Conservation (phyloP, 35 echinoderm and acorn worm species). For the Ophiothrix spiculata region DNA sequence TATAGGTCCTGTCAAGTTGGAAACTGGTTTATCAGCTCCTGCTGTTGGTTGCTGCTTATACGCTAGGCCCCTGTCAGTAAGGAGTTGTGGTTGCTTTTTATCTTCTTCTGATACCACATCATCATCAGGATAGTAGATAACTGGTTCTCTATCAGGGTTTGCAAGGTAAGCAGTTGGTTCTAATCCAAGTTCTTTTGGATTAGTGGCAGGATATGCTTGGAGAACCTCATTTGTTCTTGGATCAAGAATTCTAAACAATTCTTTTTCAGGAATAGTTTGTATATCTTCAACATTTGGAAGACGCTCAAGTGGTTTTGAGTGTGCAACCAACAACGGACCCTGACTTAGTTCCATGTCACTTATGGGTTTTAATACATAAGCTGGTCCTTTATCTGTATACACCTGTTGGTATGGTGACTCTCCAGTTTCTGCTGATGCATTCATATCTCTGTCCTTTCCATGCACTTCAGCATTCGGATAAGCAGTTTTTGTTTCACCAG, state of each 20-base stretch:
- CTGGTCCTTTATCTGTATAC: conserved; percentile 47
- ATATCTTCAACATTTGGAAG: neutral
- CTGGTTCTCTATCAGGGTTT: neutral
- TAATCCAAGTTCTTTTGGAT: conserved; percentile 9
- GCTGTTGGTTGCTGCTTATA: conserved; percentile 14
- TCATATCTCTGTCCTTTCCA: neutral
- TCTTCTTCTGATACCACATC: neutral
- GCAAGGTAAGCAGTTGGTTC: conserved; percentile 8
- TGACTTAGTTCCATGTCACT: neutral
- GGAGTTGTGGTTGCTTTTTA: neutral
- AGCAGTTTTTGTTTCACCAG: neutral
- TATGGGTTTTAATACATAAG: conserved; percentile 35
- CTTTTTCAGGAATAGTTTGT: neutral
- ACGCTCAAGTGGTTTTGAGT: neutral
- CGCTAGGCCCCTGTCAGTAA: conserved; percentile 15
- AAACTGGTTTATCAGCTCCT: neutral
- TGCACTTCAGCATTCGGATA: neutral
- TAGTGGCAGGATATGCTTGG: neutral
- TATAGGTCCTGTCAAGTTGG: neutral
- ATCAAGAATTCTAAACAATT: conserved; percentile 7
- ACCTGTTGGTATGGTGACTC: conserved; percentile 8
- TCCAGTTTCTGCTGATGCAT: neutral
- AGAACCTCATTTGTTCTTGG: neutral
- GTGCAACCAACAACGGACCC: neutral
- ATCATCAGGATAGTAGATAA: conserved; percentile 7